These are phyloP conservation scores for Callyntrura guangdongensis DNA, from an alignment of 2,888 invertebrate genomes.

Conservation along the genomic window DNA sequence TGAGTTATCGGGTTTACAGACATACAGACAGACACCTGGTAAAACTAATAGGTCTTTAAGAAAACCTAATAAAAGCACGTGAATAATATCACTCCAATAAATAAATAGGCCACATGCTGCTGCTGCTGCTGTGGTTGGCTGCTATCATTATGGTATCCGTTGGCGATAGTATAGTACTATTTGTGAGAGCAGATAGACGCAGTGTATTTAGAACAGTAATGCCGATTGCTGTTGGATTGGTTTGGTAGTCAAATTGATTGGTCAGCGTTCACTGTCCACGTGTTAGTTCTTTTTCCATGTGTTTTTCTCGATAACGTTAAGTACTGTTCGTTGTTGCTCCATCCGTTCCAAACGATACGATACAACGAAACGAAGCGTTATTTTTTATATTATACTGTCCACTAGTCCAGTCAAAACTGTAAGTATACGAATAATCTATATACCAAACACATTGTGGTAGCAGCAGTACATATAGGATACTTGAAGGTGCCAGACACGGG, in stretches of 20 bases:
- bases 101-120: not conserved
- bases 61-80: too few relatives aligned
- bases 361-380: too few relatives aligned
- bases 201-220: not conserved
- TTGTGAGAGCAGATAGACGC: not conserved
- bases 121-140: not conserved
- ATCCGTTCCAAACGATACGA: not conserved
- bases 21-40: too few relatives aligned
- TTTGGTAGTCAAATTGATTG: too few relatives aligned
- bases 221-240: not conserved
- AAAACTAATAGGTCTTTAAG: too few relatives aligned
- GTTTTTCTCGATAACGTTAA: not conserved
- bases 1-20: too few relatives aligned
- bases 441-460: too few relatives aligned
- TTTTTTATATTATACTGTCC: too few relatives aligned
- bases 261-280: constrained; percentile 5
- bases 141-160: not conserved
- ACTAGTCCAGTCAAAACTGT: too few relatives aligned
- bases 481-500: too few relatives aligned
- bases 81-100: not conserved
- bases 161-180: not conserved
- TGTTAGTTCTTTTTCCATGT: constrained; percentile 24
- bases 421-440: too few relatives aligned
- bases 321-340: not conserved
- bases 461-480: too few relatives aligned